A percentile compares a stretch with the other conserved stretches of the same genome.
phyloP scores from a whole-genome alignment of 2,113 vertebrate genomes.

The Sander vitreus region DNA sequence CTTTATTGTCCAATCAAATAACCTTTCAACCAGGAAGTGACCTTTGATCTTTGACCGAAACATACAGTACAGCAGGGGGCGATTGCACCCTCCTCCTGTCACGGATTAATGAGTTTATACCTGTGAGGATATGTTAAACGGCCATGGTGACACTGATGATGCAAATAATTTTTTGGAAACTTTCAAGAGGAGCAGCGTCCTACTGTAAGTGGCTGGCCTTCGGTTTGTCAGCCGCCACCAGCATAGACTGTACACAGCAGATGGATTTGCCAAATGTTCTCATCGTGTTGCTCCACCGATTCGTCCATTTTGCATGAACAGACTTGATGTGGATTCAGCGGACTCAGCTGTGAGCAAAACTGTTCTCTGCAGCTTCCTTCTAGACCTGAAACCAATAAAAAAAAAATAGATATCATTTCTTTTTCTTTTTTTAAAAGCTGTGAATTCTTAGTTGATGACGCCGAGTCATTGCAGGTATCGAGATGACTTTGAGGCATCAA shows the following conservation, averaged over 20 bases:
- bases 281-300: slow-evolving; percentile 49
- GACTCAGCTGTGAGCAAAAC: slow-evolving; percentile 63
- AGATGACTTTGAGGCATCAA: slow-evolving; percentile 58
- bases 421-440: slow-evolving; percentile 75
- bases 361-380: slow-evolving; percentile 55
- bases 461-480: slow-evolving; percentile 41
- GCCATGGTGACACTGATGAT: slow-evolving; percentile 54
- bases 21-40: slow-evolving; percentile 80
- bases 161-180: slow-evolving; percentile 65
- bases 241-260: slow-evolving; percentile 65
- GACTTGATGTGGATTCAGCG: slow-evolving; percentile 63
- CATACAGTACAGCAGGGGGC: slow-evolving; percentile 34
- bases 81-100: slow-evolving; percentile 31
- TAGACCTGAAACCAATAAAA: slow-evolving; percentile 31
- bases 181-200: slow-evolving; percentile 57
- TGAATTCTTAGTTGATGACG: slow-evolving; percentile 62
- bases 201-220: slow-evolving; percentile 48
- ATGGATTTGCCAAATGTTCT: slow-evolving; percentile 74
- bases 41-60: slow-evolving; percentile 72
- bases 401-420: slow-evolving; percentile 5
- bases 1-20: slow-evolving; percentile 62
- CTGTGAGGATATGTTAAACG: slow-evolving; percentile 39
- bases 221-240: slow-evolving; percentile 58
- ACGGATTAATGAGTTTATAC: slow-evolving; percentile 41
- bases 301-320: slow-evolving; percentile 72